Conservation (phyloP, 2,797 vertebrate species). For the Ambastaia sidthimunki region DNA sequence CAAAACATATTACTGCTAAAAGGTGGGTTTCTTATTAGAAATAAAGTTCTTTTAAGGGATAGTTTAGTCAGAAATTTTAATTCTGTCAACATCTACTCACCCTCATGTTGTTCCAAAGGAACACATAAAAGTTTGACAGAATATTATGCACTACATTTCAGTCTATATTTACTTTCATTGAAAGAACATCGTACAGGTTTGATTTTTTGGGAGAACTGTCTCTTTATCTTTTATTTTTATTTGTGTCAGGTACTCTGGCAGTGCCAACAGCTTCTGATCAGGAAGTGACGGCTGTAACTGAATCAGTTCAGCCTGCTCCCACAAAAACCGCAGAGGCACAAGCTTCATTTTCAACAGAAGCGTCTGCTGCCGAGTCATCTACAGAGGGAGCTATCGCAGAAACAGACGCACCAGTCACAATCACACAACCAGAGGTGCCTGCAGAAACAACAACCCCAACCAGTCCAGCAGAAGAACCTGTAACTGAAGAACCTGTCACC, state of each 20-base stretch:
- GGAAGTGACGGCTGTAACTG: not conserved
- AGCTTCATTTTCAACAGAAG: not conserved
- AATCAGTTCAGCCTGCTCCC: accelerated
- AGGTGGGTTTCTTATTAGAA: too few species aligned
- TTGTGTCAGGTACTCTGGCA: conserved; percentile 68
- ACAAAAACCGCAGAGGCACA: not conserved
- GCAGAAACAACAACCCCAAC: not conserved
- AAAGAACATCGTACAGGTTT: not conserved
- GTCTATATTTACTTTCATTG: too few species aligned
- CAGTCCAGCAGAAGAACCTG: not conserved
- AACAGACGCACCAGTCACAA: too few species aligned
- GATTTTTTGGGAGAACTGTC: not conserved
- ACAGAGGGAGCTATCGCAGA: not conserved
- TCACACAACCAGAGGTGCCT: not conserved
- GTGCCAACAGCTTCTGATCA: not conserved
- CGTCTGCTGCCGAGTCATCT: not conserved
- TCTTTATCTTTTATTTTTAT: not conserved
- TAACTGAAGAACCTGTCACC: too few species aligned
- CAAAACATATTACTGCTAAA: conserved; percentile 1
- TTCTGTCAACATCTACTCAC: too few species aligned
- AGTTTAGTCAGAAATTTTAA: too few species aligned
- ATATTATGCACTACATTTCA: too few species aligned
- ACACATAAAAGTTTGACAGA: not conserved
- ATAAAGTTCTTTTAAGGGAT: too few species aligned
- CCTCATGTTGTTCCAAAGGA: too few species aligned